A percentile compares a stretch with the other conserved stretches of the same genome.
phyloP scores from a whole-genome alignment of 2,113 vertebrate genomes.

The Azemiops feae region DNA sequence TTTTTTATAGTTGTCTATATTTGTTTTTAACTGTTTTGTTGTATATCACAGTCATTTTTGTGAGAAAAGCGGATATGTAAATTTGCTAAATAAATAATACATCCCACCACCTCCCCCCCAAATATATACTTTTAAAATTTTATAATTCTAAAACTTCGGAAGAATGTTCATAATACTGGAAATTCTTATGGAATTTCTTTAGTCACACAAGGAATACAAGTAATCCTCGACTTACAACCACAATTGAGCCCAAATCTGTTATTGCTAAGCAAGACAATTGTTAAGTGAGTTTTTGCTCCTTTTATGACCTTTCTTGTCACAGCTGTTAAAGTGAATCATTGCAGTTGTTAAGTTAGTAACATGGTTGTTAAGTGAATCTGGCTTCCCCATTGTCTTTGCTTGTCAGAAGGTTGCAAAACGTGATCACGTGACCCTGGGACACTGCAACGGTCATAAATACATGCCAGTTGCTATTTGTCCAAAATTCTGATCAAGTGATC shows the following conservation, averaged over 20 bases:
- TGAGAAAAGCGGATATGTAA: slow-evolving; percentile 16
- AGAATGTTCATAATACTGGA: neutral
- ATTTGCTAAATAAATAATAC: neutral
- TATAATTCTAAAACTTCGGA: neutral
- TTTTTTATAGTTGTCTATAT: neutral
- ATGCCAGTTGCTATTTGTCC: neutral
- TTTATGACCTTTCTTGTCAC: neutral
- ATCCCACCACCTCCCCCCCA: too few species aligned
- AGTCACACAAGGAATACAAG: neutral
- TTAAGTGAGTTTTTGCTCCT: neutral
- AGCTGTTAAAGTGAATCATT: neutral
- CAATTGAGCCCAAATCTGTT: neutral
- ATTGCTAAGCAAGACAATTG: neutral
- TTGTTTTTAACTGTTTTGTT: neutral
- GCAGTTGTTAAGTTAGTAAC: neutral
- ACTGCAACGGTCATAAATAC: neutral
- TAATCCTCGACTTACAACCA: neutral
- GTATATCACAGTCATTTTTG: slow-evolving; percentile 26
- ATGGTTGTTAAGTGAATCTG: neutral
- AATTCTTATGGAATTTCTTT: neutral
- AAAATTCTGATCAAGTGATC: neutral
- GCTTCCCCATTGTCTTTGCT: neutral
- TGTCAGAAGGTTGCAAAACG: neutral
- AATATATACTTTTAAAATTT: neutral
- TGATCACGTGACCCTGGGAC: neutral